Conservation (phyloP, 2,797 vertebrate genomes). For the Pogonophryne albipinna region DNA sequence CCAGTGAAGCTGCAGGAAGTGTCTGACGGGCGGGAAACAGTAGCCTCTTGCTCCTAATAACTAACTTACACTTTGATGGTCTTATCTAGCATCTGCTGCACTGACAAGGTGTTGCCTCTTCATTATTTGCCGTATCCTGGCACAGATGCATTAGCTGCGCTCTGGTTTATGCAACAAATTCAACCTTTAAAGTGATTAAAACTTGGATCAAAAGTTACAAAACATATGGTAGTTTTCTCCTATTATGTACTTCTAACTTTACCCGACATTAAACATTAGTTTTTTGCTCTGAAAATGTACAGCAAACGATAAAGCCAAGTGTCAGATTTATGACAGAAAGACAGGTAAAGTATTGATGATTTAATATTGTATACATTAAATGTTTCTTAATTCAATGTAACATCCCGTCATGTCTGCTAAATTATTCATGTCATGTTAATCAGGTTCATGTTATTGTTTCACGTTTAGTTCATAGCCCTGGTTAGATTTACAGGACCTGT, state of each 20-base stretch:
- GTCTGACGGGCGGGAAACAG: constrained; percentile 35
- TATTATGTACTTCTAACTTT: not conserved
- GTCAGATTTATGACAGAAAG: too few relatives aligned
- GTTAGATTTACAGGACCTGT: too few relatives aligned
- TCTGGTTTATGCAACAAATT: constrained; percentile 16
- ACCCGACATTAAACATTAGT: not conserved
- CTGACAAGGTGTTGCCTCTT: constrained; percentile 58
- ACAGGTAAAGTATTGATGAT: too few relatives aligned
- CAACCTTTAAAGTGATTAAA: constrained; percentile 43
- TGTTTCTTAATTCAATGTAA: too few relatives aligned
- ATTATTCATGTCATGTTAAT: too few relatives aligned
- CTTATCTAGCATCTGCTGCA: constrained; percentile 64
- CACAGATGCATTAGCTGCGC: constrained; percentile 44
- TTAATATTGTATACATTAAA: too few relatives aligned
- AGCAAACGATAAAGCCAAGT: not conserved
- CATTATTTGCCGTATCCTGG: constrained; percentile 45
- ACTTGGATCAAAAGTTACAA: constrained; percentile 18
- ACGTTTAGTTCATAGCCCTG: too few relatives aligned
- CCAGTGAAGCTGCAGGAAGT: constrained; percentile 12
- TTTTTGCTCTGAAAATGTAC: not conserved
- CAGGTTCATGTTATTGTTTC: too few relatives aligned
- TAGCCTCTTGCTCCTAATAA: constrained; percentile 24
- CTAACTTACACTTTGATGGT: constrained; percentile 34
- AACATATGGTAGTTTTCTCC: not conserved
- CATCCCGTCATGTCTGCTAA: too few relatives aligned